A percentile compares a stretch with the other conserved stretches of the same genome.
Conservation (phyloP, 2,888 invertebrate species). For the Plemyria rubiginata region DNA sequence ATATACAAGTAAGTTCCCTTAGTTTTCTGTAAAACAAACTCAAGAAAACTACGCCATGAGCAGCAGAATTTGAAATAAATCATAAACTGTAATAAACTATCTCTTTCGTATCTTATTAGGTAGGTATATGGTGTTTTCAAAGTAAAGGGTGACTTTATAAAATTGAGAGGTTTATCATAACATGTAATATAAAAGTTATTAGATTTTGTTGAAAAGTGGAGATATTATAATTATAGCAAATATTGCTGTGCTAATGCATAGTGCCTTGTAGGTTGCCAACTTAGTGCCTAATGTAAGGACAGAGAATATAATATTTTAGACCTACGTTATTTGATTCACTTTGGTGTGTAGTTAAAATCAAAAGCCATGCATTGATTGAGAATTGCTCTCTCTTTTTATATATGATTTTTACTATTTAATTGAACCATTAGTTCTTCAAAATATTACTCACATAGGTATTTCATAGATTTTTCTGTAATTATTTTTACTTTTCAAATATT, state of each 20-base stretch:
- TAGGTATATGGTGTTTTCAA: conserved; percentile 1
- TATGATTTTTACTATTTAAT: not conserved
- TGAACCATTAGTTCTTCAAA: not conserved
- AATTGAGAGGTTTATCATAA: conserved; percentile 40
- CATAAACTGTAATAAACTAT: not conserved
- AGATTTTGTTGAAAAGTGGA: conserved; percentile 49
- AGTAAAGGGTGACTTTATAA: conserved; percentile 38
- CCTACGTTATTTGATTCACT: conserved; percentile 33
- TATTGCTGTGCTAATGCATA: conserved; percentile 85
- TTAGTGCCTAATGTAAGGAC: conserved; percentile 83
- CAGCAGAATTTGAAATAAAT: not conserved
- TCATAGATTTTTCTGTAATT: conserved; percentile 6
- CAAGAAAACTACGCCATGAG: not conserved
- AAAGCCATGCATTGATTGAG: too few relatives aligned
- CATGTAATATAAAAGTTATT: conserved; percentile 40
- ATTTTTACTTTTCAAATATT: conserved; percentile 36
- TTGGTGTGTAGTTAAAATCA: conserved; percentile 7
- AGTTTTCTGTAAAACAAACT: not conserved
- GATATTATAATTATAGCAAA: conserved; percentile 66
- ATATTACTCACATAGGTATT: not conserved
- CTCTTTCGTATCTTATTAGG: conserved; percentile 5
- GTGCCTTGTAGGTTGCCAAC: conserved; percentile 86
- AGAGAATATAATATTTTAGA: conserved; percentile 55
- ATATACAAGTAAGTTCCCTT: not conserved
- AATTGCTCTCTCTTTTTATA: too few relatives aligned